phyloP scores from a whole-genome alignment of 2,888 invertebrate genomes.

The Ctenicera cuprea region DNA sequence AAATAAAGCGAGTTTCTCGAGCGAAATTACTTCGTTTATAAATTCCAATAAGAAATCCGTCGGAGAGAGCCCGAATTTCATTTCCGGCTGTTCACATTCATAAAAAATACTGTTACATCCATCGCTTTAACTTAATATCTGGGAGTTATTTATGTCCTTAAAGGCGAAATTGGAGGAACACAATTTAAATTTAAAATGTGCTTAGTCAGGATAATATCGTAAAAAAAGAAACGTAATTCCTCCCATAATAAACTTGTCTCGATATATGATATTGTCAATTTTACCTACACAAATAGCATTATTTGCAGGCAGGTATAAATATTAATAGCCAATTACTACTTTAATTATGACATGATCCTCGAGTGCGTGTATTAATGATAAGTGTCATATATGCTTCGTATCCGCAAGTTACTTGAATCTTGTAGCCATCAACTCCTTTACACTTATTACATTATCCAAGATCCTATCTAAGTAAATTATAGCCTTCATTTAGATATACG shows the following conservation, averaged over 20 bases:
- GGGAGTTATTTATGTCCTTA: constrained; percentile 44
- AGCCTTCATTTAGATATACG: neutral
- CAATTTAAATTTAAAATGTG: constrained; percentile 27
- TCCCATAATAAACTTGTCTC: constrained; percentile 19
- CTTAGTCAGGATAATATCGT: constrained; percentile 21
- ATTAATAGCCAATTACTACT: constrained; percentile 20
- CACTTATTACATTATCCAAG: constrained; percentile 12
- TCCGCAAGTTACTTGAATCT: neutral
- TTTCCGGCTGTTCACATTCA: constrained; percentile 57
- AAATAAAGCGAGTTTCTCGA: constrained; percentile 66
- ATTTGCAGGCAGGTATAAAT: constrained; percentile 20
- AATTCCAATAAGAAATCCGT: constrained; percentile 65
- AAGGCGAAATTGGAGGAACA: constrained; percentile 25
- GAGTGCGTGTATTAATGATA: constrained; percentile 3
- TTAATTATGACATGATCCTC: constrained; percentile 16
- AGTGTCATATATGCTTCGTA: constrained; percentile 2
- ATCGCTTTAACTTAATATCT: constrained; percentile 45
- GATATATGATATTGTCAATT: constrained; percentile 9
- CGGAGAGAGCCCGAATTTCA: constrained; percentile 58
- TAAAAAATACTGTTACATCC: constrained; percentile 49
- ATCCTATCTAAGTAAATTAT: constrained; percentile 25
- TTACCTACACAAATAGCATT: constrained; percentile 13
- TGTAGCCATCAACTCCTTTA: neutral
- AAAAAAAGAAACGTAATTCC: neutral
- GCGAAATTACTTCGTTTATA: constrained; percentile 66